Evolutionary conservation across 92 coral and sea anemone species (phyloP).

Genomic region (Palythoa grandiflora): DNA sequence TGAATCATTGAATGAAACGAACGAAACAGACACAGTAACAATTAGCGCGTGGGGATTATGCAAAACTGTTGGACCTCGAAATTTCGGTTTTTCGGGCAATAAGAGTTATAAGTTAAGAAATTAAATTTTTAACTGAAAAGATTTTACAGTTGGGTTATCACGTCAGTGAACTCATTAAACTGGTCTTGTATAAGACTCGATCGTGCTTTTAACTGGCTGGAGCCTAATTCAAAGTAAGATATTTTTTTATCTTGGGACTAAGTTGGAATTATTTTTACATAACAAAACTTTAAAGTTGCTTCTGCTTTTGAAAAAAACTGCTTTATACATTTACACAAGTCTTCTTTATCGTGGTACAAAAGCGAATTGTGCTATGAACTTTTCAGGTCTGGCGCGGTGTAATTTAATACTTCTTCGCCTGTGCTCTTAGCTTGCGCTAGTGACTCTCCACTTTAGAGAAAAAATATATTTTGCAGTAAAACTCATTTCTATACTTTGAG

Average conservation of each 20-base stretch:
- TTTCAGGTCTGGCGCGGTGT: conserved; percentile 29
- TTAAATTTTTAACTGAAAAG: no score
- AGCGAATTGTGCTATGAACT: conserved; percentile 41
- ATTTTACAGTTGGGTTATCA: neutral
- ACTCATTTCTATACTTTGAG: no score
- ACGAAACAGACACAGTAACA: no score
- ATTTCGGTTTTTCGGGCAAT: no score
- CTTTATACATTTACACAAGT: neutral
- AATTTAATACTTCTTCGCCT: conserved; percentile 18
- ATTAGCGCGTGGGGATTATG: no score
- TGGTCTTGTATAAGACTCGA: no score
- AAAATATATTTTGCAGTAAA: neutral
- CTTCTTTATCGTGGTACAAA: conserved; percentile 10
- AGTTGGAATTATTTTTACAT: neutral
- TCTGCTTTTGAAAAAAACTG: neutral
- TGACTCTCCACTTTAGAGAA: neutral
- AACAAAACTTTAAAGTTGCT: neutral
- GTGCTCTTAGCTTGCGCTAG: neutral
- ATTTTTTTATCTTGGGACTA: neutral
- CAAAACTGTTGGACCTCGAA: no score
- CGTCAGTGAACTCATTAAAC: neutral
- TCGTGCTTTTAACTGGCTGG: neutral
- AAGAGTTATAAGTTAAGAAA: no score
- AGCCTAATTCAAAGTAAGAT: neutral
- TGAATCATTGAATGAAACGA: no score